Evolutionary conservation across 2,797 vertebrate species (phyloP).

Genomic region (Knipowitschia caucasica): DNA sequence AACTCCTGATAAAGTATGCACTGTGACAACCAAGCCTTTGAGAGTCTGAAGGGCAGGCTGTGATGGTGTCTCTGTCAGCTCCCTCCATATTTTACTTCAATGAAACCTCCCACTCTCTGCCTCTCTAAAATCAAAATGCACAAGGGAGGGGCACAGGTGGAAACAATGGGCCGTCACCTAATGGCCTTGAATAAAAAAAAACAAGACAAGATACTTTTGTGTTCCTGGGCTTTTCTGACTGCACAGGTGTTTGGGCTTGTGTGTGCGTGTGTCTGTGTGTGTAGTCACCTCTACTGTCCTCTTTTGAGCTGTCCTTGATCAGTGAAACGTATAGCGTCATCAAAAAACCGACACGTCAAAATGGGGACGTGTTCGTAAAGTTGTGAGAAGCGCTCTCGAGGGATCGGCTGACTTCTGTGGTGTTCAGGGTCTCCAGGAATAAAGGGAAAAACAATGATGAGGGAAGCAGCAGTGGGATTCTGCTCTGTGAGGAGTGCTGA

Average conservation of each 20-base stretch:
- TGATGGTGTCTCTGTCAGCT: constrained; percentile 48
- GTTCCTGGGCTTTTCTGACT: constrained; percentile 59
- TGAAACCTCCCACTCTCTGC: constrained; percentile 42
- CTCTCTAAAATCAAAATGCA: constrained; percentile 60
- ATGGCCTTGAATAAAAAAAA: constrained; percentile 57
- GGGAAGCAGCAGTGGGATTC: constrained; percentile 43
- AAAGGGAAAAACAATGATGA: constrained; percentile 38
- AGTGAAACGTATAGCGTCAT: constrained; percentile 65
- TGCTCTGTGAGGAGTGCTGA: constrained; percentile 43
- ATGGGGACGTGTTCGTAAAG: constrained; percentile 65
- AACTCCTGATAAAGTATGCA: neutral
- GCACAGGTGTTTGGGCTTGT: constrained; percentile 66
- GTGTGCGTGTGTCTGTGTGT: constrained; percentile 40
- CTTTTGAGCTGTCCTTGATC: constrained; percentile 68
- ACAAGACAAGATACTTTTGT: constrained; percentile 56
- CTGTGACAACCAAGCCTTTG: constrained; percentile 7
- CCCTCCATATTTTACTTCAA: constrained; percentile 57
- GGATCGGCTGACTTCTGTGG: constrained; percentile 64
- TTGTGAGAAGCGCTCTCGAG: constrained; percentile 69
- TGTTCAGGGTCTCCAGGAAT: constrained; percentile 45
- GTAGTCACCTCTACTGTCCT: constrained; percentile 68
- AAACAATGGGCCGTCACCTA: constrained; percentile 71
- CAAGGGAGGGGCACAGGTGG: constrained; percentile 48
- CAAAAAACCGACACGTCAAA: constrained; percentile 71
- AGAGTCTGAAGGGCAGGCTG: constrained; percentile 43